Percentiles rank a stretch among this genome's conserved stretches.
These are phyloP conservation scores for Episyrphus balteatus DNA, from an alignment of 1,140 invertebrate species.

Conservation along the genomic window DNA sequence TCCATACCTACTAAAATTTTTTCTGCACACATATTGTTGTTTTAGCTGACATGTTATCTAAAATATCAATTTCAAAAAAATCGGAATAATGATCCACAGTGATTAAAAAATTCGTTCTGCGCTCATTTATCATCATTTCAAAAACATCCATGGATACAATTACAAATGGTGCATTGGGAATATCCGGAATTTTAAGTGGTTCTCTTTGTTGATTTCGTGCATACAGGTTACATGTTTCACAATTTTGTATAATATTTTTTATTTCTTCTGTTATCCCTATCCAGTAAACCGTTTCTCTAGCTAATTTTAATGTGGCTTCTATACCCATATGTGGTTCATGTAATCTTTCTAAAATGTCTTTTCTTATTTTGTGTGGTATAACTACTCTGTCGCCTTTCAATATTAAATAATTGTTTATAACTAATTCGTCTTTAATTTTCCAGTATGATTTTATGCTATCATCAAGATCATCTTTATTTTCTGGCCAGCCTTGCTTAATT, in stretches of 20 bases:
- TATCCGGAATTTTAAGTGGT: slow-evolving; percentile 4
- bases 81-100: slow-evolving; percentile 2
- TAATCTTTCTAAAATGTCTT: slow-evolving; percentile 7
- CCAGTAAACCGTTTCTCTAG: slow-evolving; percentile 19
- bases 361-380: slow-evolving; percentile 16
- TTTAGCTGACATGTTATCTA: slow-evolving; percentile 9
- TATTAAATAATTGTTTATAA: background rate
- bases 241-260: slow-evolving; percentile 1
- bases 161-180: slow-evolving; percentile 7
- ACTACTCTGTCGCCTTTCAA: slow-evolving; percentile 14
- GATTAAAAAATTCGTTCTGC: slow-evolving; percentile 1
- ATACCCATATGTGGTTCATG: slow-evolving; percentile 10
- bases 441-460: slow-evolving; percentile 13
- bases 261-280: slow-evolving; percentile 11
- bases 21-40: slow-evolving; percentile 14
- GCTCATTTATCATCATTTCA: background rate
- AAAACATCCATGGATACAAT: slow-evolving; percentile 7
- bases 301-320: slow-evolving; percentile 17
- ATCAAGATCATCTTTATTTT: slow-evolving; percentile 7
- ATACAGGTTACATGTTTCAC: slow-evolving; percentile 3
- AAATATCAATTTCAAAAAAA: slow-evolving; percentile 6
- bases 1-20: slow-evolving; percentile 15
- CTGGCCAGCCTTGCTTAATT: slow-evolving; percentile 18
- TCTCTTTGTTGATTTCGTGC: background rate
- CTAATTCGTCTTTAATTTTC: slow-evolving; percentile 16